Conservation (phyloP, 1,140 invertebrate species). For the Rhyzopertha dominica region DNA sequence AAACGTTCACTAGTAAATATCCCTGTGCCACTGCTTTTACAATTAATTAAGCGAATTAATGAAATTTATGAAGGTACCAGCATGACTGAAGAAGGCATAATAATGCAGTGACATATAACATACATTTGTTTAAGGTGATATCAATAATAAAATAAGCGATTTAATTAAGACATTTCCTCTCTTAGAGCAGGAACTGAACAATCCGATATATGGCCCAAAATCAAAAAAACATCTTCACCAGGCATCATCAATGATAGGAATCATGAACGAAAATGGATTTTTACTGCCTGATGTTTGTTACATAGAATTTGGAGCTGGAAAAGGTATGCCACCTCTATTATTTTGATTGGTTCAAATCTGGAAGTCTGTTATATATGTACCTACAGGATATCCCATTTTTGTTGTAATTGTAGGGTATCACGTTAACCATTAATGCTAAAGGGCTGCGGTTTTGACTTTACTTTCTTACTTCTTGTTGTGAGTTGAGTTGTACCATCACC, state of each 20-base stretch:
- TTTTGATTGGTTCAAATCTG: slow-evolving; percentile 1
- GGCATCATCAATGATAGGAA: slow-evolving; percentile 60
- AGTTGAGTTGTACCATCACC: too few relatives aligned
- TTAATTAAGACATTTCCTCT: slow-evolving; percentile 12
- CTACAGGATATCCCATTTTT: background rate
- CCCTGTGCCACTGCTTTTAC: slow-evolving; percentile 42
- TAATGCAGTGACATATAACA: background rate
- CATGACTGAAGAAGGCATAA: slow-evolving; percentile 4
- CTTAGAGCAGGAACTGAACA: slow-evolving; percentile 56
- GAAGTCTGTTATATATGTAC: background rate
- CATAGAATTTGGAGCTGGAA: slow-evolving; percentile 85
- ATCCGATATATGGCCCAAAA: slow-evolving; percentile 56
- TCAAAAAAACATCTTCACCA: slow-evolving; percentile 67
- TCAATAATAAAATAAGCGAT: slow-evolving; percentile 2
- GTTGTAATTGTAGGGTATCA: slow-evolving; percentile 1
- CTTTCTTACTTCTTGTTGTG: too few relatives aligned
- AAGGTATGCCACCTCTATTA: slow-evolving; percentile 52
- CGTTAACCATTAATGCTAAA: too few relatives aligned
- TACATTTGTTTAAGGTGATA: too few relatives aligned
- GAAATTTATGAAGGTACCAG: slow-evolving; percentile 45
- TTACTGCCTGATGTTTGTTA: slow-evolving; percentile 59
- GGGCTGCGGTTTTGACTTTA: too few relatives aligned
- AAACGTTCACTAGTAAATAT: slow-evolving; percentile 47
- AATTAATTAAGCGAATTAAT: slow-evolving; percentile 49
- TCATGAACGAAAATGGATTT: slow-evolving; percentile 55